These are phyloP conservation scores for Sanderia malayensis DNA, from an alignment of 30 jellyfish, hydroid and myxozoan genomes.

Conservation along the genomic window DNA sequence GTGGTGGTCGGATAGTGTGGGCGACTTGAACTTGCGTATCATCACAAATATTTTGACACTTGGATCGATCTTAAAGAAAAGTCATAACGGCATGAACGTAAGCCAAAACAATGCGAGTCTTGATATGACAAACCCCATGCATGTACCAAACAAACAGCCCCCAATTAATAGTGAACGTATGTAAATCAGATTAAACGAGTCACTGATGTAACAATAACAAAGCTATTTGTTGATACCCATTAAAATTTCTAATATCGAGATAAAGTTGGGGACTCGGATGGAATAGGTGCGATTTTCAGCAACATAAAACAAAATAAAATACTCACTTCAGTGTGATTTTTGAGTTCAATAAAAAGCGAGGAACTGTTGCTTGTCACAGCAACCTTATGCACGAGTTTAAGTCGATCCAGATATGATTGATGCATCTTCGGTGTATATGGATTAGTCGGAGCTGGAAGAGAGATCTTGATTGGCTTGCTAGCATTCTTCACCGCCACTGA, in stretches of 20 bases:
- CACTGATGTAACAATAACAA: too few relatives aligned
- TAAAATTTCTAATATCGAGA: too few relatives aligned
- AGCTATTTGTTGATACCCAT: too few relatives aligned
- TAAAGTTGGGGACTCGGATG: too few relatives aligned
- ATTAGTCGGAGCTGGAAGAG: slow-evolving; percentile 24
- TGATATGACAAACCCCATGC: too few relatives aligned
- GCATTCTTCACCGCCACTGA: slow-evolving; percentile 33
- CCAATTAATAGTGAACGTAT: too few relatives aligned
- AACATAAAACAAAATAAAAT: not conserved
- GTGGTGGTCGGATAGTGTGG: slow-evolving; percentile 52
- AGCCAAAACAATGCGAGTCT: too few relatives aligned
- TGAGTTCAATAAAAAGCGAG: slow-evolving; percentile 34
- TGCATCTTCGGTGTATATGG: slow-evolving; percentile 24
- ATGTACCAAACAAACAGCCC: too few relatives aligned
- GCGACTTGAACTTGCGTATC: slow-evolving; percentile 19
- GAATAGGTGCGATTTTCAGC: too few relatives aligned
- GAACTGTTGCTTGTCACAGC: slow-evolving; percentile 29
- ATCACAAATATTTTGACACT: slow-evolving; percentile 30
- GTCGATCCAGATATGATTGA: slow-evolving; percentile 23
- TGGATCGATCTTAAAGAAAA: too few relatives aligned
- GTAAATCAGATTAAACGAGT: too few relatives aligned
- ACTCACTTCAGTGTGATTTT: slow-evolving; percentile 32
- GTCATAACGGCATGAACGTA: too few relatives aligned
- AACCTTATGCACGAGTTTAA: slow-evolving; percentile 13
- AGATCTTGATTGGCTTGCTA: slow-evolving; percentile 22